Conservation (phyloP, 2,888 invertebrate genomes). For the Trachelus tabidus region DNA sequence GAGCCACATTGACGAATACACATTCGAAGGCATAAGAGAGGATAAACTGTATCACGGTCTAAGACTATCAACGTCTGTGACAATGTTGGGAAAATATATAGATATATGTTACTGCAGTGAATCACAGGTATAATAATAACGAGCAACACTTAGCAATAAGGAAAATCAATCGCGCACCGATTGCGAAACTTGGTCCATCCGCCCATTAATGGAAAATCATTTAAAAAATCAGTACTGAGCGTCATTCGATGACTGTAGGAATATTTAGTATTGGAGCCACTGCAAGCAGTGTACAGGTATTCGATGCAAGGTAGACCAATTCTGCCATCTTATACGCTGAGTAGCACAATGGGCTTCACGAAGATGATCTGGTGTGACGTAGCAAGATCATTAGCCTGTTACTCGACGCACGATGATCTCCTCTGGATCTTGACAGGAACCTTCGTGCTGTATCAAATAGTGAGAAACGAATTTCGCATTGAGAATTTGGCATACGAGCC, state of each 20-base stretch:
- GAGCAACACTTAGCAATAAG: no score
- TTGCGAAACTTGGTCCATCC: neutral
- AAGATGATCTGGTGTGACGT: conserved; percentile 39
- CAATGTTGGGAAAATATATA: conserved; percentile 28
- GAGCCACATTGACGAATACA: conserved; percentile 26
- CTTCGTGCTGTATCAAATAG: conserved; percentile 27
- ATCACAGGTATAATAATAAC: conserved; percentile 28
- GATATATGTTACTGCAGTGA: conserved; percentile 39
- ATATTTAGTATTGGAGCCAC: conserved; percentile 35
- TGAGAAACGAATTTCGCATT: conserved; percentile 38
- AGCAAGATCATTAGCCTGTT: conserved; percentile 30
- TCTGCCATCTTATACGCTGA: conserved; percentile 30
- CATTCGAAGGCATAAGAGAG: conserved; percentile 36
- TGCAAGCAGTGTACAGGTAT: conserved; percentile 33
- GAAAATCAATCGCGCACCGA: neutral
- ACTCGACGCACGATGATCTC: conserved; percentile 33
- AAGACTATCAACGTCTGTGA: conserved; percentile 29
- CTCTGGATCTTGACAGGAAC: conserved; percentile 34
- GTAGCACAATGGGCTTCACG: conserved; percentile 33
- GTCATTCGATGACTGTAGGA: conserved; percentile 29
- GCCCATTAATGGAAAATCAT: neutral
- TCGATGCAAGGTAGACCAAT: conserved; percentile 42
- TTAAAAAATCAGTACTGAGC: neutral
- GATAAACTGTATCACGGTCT: conserved; percentile 40
- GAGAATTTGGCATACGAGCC: conserved; percentile 32